Evolutionary conservation across 2,797 vertebrate species (phyloP), one percentile per base, ranked within the genome.

Genomic region (Falco biarmicus): DNA sequence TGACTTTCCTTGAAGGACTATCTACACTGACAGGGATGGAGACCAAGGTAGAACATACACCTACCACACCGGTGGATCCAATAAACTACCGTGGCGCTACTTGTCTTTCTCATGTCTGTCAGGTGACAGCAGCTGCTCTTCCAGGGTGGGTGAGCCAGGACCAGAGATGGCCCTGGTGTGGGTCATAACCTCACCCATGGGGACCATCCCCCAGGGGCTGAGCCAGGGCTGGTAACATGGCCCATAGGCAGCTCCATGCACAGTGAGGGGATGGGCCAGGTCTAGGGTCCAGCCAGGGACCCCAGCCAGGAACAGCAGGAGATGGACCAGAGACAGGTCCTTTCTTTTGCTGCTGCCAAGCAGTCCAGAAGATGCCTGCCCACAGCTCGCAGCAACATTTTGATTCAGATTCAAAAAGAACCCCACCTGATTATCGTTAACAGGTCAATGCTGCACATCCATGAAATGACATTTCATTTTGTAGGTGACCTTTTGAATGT

Each of bases 101-200:
- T 50, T 1, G 0, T 76, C 41, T 43, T 80, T 63, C 57, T 64
- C 12, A 1, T 1, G 19, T 17, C 63, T 68, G 18, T 32, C 32
- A 41, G 56, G 18, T 11, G 59, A n/a, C 65, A 71, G 47, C 15
- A 69, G 26, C 15, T 77, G 32, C 22, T 83, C 9, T 17, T 34
- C 28, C 31, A 90, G 39, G 18, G 61, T 5, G 4, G 4, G 14
- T 0, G 0, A 76, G 20, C 5, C 0, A 0, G 59, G 34, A 51
- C 11, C 8, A 13, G 63, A 22, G 1, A 7, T 32, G 20, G 54
- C 15, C 9, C 8, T 26, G 0, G 0, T 1, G 2, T 2, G 15
- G 65, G 21, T 41, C 25, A 9, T 17, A 5, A 16, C 43, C 31
- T 76, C 21, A 66, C 15, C 32, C 21, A 45, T n/a, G 34, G 34